Evolutionary conservation across 1,140 invertebrate species (phyloP), one percentile per base, ranked within the genome.

Genomic region (Formica selysi): DNA sequence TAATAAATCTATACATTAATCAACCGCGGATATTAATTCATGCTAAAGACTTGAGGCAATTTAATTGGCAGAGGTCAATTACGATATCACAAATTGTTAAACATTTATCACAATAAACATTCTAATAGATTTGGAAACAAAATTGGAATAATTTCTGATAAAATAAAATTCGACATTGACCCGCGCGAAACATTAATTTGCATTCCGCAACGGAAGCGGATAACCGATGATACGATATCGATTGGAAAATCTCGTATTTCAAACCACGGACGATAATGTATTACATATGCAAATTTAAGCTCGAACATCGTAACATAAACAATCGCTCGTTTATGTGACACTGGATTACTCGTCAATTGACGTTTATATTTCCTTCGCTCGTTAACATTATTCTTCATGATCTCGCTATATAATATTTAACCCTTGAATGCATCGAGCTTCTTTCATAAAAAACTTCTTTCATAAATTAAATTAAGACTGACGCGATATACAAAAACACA

Each of bases 311-410:
- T 71, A 71, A 71, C 32, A 22, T 76, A 76, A 32, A 62, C 38
- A 48, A 44, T 19, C 54, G 79, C 26, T 41, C 68, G 57, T 83
- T 59, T 41, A 61, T n/a, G 57, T 26, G 26, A 83, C 7, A 61
- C 48, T 83, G n/a, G 54, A 83, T 68, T 80, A 80, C 48, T 36
- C 22, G 54, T 62, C 73, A 74, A 83, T 83, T 71, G 32, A 73
- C 70, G 38, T 74, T 62, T 83, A 61, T 54, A 38, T 83, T 83
- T 83, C 70, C 76, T 57, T 68, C 38, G 44, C 29, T 64, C 76
- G 44, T 51, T 67, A 57, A 80, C 22, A 64, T 80, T 48, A 68
- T 68, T 67, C 32, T 32, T 19, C 76, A n/a, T 51, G n/a, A 67
- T 80, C 44, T 80, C 62, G 64, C 51, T 80, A 64, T 5, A 51